Percentiles rank a stretch among this genome's conserved stretches.
Conservation (phyloP, 2,113 vertebrate genomes). For the Dromaius novaehollandiae region DNA sequence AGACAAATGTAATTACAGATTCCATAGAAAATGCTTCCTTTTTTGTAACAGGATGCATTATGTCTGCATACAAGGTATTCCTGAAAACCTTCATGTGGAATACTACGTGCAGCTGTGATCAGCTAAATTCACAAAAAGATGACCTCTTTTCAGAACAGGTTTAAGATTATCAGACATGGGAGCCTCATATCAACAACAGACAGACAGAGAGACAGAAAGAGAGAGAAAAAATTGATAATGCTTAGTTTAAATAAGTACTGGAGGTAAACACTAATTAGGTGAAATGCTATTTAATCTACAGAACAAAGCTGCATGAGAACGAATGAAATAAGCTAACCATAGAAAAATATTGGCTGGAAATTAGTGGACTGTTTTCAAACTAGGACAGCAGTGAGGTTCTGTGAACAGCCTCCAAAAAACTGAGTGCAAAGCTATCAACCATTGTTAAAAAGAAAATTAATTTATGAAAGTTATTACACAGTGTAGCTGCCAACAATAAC, state of each 20-base stretch:
- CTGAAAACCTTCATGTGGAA: background rate
- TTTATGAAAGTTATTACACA: constrained; percentile 48
- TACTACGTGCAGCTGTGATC: background rate
- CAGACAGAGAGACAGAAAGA: background rate
- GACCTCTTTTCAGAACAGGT: background rate
- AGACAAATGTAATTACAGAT: background rate
- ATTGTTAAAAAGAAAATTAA: constrained; percentile 21
- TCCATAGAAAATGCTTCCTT: background rate
- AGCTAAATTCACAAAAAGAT: background rate
- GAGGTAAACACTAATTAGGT: constrained; percentile 7
- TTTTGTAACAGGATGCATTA: background rate
- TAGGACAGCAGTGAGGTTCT: background rate
- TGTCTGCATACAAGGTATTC: background rate
- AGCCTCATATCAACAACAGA: background rate
- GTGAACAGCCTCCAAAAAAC: background rate
- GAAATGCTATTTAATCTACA: background rate
- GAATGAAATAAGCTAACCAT: background rate
- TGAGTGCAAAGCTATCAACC: constrained; percentile 32
- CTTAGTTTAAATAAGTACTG: background rate
- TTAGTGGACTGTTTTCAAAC: constrained; percentile 9
- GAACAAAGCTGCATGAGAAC: background rate
- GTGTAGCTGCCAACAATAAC: constrained; percentile 39
- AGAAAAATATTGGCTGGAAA: background rate
- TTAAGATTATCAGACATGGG: background rate
- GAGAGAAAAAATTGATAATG: background rate